Conservation (phyloP, 2,888 invertebrate species). For the Tortricodes alternella region DNA sequence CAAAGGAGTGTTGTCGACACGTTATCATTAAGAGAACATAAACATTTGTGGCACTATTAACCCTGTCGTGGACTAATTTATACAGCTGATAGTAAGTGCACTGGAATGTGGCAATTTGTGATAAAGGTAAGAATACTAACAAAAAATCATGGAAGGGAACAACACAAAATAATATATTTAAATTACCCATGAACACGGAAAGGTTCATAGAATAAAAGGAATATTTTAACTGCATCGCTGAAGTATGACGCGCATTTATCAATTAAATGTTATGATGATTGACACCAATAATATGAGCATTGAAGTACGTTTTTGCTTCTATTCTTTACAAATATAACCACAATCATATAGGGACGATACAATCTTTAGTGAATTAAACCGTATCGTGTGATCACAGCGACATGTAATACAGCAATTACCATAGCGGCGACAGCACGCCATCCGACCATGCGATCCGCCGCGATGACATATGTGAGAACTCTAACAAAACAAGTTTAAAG, state of each 20-base stretch:
- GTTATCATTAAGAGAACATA: conserved; percentile 20
- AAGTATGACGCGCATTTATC: neutral
- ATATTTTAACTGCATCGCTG: too few species aligned
- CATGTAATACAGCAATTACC: conserved; percentile 29
- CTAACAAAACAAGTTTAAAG: conserved; percentile 12
- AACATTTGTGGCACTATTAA: conserved; percentile 28
- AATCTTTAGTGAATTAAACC: conserved; percentile 25
- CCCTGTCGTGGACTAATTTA: conserved; percentile 22
- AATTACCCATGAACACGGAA: too few species aligned
- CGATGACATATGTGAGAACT: conserved; percentile 26
- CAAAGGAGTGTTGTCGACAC: conserved; percentile 23
- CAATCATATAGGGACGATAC: conserved; percentile 3
- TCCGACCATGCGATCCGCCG: conserved; percentile 2
- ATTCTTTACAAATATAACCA: conserved; percentile 23
- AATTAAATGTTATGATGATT: conserved; percentile 7
- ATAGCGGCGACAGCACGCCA: conserved; percentile 9
- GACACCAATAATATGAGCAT: conserved; percentile 2
- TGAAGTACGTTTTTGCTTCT: neutral
- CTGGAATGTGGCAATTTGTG: conserved; percentile 11
- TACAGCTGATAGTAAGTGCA: conserved; percentile 4
- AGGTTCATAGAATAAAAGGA: too few species aligned
- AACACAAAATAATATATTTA: neutral
- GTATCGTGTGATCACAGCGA: conserved; percentile 22
- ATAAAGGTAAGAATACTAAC: neutral
- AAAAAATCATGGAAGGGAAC: neutral